Base-by-base conservation (phyloP, 2,113 vertebrate genomes). In the Rhizomys pruinosus region DNA sequence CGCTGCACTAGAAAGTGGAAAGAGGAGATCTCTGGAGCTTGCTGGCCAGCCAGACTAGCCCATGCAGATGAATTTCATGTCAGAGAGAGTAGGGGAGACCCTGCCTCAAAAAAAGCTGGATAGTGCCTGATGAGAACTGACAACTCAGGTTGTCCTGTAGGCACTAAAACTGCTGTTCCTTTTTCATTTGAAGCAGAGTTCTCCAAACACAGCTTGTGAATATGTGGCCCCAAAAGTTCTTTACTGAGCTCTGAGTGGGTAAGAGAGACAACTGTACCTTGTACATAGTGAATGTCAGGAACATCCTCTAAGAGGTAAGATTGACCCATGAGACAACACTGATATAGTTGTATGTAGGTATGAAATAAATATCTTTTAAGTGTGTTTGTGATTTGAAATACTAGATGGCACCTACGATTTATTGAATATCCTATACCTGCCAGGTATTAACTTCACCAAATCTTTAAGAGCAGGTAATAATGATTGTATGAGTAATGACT, bases 231-330 rank as follows among this genome's bases (percentile, higher is more conserved):
- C 87, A 27, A 59, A 1, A 63, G 20, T 27, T 69, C 4, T 32
- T 44, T 78, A 7, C 16, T 66, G 7, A 12, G 13, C 25, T n/a
- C 1, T 4, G 5, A 25, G 19, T 10, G 20, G 4, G 1, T 25
- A 1, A 29, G 2, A 52, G 20, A 39, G n/a, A n/a, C n/a, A n/a
- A n/a, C n/a, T n/a, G n/a, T n/a, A n/a, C n/a, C n/a, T n/a, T 29
- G 37, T 57, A 25, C 13, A 27, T 4, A 57, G 2, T 52, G 20
- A 47, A 27, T 61, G 3, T 1, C 22, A 59, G 1, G 13, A 69
- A 5, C 0, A 7, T 8, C 2, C 6, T 59, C 32, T 84, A 16
- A 19, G 22, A 85, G 23, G 7, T 8, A 71, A 76, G 39, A 42
- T 39, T 74, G 25, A 3, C 17, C 15, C 7, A n/a, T 6, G 5